Conservation (phyloP, 2,113 vertebrate genomes). For the Anser brachyrhynchus region DNA sequence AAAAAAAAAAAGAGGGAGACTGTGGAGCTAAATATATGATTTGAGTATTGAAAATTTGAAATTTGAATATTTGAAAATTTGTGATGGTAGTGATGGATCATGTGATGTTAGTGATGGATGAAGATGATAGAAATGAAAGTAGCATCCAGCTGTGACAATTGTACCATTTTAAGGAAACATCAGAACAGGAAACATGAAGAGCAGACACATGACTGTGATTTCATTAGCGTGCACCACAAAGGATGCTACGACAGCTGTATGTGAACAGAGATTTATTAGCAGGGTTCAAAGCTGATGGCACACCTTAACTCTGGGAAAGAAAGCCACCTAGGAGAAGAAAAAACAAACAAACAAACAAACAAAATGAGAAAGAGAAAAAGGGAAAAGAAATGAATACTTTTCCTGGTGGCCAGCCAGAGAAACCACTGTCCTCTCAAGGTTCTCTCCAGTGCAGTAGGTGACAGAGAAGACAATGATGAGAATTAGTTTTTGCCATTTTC, state of each 20-base stretch:
- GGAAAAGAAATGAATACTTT: background rate
- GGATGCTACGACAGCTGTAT: background rate
- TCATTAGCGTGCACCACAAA: background rate
- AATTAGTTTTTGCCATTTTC: background rate
- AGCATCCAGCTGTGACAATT: background rate
- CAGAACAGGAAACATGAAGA: background rate
- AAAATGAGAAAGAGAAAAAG: background rate
- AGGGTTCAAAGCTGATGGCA: background rate
- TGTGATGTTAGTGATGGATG: background rate
- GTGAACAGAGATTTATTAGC: background rate
- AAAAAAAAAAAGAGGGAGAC: background rate
- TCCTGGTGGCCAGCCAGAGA: background rate
- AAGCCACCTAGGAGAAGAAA: background rate
- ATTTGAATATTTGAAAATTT: no score
- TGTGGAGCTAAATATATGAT: background rate
- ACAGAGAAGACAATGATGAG: background rate
- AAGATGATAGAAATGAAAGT: background rate
- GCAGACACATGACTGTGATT: background rate
- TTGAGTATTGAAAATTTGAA: background rate
- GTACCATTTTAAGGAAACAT: background rate
- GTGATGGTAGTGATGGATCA: background rate
- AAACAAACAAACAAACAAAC: background rate
- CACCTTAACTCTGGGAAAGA: background rate
- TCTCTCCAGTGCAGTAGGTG: background rate
- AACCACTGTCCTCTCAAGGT: background rate